Percentiles rank a stretch among this genome's conserved stretches.
Conservation (phyloP, 2,113 vertebrate genomes). For the Gymnobelideus leadbeateri region DNA sequence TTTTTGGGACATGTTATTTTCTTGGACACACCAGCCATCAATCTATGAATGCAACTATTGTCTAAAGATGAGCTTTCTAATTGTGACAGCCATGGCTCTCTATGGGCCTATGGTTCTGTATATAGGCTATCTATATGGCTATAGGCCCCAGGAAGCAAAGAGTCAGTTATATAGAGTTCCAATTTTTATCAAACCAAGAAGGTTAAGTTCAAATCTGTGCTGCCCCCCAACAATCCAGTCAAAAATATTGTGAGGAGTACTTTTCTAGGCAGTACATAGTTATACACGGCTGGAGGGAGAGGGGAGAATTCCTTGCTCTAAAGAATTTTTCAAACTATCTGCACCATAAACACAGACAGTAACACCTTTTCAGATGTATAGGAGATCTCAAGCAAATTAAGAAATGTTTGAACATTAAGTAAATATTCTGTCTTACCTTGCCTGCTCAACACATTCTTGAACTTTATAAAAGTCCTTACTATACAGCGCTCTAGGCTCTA, state of each 20-base stretch:
- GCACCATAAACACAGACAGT: not conserved
- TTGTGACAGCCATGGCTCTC: not conserved
- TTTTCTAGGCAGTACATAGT: too few species aligned
- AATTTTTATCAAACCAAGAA: not conserved
- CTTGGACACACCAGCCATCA: constrained; percentile 9
- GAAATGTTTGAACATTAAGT: not conserved
- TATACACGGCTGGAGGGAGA: not conserved
- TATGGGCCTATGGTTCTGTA: too few species aligned
- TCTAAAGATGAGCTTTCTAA: constrained; percentile 9
- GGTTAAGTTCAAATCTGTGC: not conserved
- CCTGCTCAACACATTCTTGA: not conserved
- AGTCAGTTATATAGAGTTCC: not conserved
- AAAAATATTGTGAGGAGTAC: too few species aligned
- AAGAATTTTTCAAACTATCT: not conserved
- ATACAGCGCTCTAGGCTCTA: not conserved
- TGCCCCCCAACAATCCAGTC: too few species aligned
- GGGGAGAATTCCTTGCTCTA: not conserved
- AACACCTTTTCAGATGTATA: not conserved
- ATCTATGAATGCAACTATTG: constrained; percentile 19
- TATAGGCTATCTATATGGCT: too few species aligned
- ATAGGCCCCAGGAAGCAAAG: not conserved
- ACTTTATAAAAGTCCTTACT: not conserved
- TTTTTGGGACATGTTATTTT: constrained; percentile 36
- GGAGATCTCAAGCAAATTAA: too few species aligned
- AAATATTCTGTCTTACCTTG: not conserved